Conservation (phyloP, 2,797 vertebrate species). For the Taenioides sp. region DNA sequence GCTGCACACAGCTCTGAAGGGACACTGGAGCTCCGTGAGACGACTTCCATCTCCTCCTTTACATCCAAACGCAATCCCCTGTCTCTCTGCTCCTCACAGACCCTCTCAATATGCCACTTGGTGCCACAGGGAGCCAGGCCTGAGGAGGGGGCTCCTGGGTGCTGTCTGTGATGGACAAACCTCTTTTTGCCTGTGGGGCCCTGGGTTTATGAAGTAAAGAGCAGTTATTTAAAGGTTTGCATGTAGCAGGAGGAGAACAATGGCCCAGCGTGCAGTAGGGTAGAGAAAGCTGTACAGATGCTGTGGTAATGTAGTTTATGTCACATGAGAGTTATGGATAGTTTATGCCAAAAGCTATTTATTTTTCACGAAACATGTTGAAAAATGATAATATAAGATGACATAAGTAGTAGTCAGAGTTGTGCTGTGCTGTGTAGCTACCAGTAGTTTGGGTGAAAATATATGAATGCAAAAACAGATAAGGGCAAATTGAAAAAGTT, state of each 20-base stretch:
- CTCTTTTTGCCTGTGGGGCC: slow-evolving; percentile 43
- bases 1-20: slow-evolving; percentile 38
- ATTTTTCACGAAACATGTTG: neutral
- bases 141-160: slow-evolving; percentile 37
- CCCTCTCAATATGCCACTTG: slow-evolving; percentile 46
- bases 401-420: no score
- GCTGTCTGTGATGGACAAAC: slow-evolving; percentile 47
- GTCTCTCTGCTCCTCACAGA: slow-evolving; percentile 51
- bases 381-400: no score
- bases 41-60: slow-evolving; percentile 68
- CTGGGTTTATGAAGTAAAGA: slow-evolving; percentile 36
- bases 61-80: slow-evolving; percentile 49
- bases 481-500: no score
- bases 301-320: neutral
- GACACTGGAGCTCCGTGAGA: slow-evolving; percentile 44
- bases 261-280: slow-evolving; percentile 13
- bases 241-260: slow-evolving; percentile 20
- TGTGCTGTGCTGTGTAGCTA: no score
- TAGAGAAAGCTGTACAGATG: neutral
- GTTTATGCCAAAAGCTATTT: neutral
- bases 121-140: slow-evolving; percentile 41
- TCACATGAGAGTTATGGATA: neutral
- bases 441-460: no score
- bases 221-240: slow-evolving; percentile 45
- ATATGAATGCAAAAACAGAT: no score